phyloP scores from a whole-genome alignment of 2,888 invertebrate genomes.

The Leptopilina syphax region DNA sequence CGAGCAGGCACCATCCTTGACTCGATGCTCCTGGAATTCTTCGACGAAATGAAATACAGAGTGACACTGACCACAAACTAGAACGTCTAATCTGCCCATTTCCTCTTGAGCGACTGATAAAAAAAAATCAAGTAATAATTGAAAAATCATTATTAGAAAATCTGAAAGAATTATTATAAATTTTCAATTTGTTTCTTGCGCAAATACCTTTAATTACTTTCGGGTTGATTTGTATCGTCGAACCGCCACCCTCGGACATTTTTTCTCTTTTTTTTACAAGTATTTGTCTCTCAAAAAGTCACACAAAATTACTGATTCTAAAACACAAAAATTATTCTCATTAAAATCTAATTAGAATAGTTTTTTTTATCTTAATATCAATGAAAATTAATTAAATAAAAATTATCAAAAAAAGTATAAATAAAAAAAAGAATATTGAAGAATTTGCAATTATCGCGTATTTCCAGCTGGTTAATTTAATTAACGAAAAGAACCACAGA shows the following conservation, averaged over 20 bases:
- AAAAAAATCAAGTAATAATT: constrained; percentile 21
- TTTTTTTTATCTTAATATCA: background rate
- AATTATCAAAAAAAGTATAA: too few species aligned
- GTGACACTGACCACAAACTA: constrained; percentile 91
- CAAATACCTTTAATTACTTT: constrained; percentile 70
- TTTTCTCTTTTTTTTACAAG: constrained; percentile 58
- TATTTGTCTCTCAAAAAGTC: background rate
- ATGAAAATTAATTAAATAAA: background rate
- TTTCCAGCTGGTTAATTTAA: too few species aligned
- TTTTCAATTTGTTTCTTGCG: background rate
- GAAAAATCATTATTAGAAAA: constrained; percentile 29
- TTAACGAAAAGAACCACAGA: too few species aligned
- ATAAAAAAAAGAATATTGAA: too few species aligned
- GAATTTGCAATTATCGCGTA: too few species aligned
- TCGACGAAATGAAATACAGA: constrained; percentile 88
- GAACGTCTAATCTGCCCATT: constrained; percentile 86
- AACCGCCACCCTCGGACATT: constrained; percentile 74
- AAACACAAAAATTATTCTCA: constrained; percentile 11
- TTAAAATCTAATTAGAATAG: background rate
- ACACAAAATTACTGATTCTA: constrained; percentile 42
- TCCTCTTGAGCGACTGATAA: constrained; percentile 86
- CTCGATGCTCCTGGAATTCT: constrained; percentile 87
- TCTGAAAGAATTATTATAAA: constrained; percentile 33
- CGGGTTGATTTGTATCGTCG: constrained; percentile 72
- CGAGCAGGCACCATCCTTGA: constrained; percentile 79